Evolutionary conservation across 1,140 invertebrate genomes (phyloP).

Genomic region (Heliothis virescens): DNA sequence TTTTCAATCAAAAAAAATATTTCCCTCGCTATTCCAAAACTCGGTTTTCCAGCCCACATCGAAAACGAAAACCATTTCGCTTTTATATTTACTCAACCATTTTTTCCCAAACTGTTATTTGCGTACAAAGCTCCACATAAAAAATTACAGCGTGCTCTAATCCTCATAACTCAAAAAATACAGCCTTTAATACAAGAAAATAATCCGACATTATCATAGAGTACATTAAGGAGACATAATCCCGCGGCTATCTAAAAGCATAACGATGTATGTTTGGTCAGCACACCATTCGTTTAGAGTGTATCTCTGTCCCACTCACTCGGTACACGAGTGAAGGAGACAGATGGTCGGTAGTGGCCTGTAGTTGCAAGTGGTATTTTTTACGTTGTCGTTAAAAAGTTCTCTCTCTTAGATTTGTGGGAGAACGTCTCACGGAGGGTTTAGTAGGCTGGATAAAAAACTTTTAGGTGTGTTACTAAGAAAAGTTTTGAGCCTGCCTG

Average conservation of each 20-base stretch:
- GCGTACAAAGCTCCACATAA: neutral
- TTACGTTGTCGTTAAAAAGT: conserved; percentile 61
- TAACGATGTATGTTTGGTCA: conserved; percentile 65
- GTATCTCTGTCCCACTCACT: conserved; percentile 45
- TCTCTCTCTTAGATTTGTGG: conserved; percentile 57
- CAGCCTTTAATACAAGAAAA: conserved; percentile 26
- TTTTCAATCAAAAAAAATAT: no score
- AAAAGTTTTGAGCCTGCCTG: conserved; percentile 4
- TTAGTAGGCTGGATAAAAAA: neutral
- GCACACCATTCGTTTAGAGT: conserved; percentile 48
- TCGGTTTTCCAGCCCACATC: no score
- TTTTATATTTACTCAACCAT: no score
- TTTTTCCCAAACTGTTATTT: no score
- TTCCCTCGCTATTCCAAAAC: no score
- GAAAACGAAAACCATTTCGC: no score
- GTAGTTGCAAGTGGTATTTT: conserved; percentile 55
- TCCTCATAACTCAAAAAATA: conserved; percentile 10
- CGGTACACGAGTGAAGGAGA: conserved; percentile 47
- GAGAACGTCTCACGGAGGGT: conserved; percentile 20
- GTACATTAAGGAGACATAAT: conserved; percentile 44
- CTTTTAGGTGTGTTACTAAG: neutral
- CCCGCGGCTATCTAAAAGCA: conserved; percentile 64
- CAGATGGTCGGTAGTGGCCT: conserved; percentile 46
- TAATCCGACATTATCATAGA: conserved; percentile 22
- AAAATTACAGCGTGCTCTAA: neutral